These are phyloP conservation scores for Mesitornis unicolor DNA, from an alignment of 2,113 vertebrate genomes.

Conservation along the genomic window DNA sequence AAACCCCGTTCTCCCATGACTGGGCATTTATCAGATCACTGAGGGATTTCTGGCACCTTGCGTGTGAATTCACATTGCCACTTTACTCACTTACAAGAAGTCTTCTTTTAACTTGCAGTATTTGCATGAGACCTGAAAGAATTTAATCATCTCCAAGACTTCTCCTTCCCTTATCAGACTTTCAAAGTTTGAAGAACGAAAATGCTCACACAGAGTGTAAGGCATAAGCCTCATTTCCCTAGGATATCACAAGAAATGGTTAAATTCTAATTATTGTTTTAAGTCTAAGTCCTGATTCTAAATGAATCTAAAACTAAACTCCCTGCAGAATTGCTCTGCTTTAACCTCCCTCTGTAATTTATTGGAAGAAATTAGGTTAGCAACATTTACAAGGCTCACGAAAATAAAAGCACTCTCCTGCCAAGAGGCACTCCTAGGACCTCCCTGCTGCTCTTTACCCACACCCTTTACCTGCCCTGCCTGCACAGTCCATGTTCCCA, in stretches of 20 bases:
- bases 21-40: neutral
- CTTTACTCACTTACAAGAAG: neutral
- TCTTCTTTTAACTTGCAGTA: neutral
- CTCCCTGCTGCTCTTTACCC: neutral
- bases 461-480: neutral
- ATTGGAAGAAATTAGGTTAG: neutral
- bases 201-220: neutral
- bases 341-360: neutral
- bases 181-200: neutral
- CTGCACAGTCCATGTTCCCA: too few species aligned
- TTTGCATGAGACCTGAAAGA: neutral
- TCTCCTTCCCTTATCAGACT: neutral
- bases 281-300: neutral
- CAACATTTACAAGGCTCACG: neutral
- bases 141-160: neutral
- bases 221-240: fast-evolving
- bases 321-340: neutral
- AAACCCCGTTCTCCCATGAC: neutral
- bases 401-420: neutral
- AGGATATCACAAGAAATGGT: neutral
- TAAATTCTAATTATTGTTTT: neutral
- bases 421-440: neutral
- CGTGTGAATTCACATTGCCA: neutral
- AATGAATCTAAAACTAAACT: neutral
- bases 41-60: neutral